Percentiles rank a stretch among this genome's conserved stretches.
phyloP scores from a whole-genome alignment of 2,797 vertebrate species.

The Rousettus madagascariensis region DNA sequence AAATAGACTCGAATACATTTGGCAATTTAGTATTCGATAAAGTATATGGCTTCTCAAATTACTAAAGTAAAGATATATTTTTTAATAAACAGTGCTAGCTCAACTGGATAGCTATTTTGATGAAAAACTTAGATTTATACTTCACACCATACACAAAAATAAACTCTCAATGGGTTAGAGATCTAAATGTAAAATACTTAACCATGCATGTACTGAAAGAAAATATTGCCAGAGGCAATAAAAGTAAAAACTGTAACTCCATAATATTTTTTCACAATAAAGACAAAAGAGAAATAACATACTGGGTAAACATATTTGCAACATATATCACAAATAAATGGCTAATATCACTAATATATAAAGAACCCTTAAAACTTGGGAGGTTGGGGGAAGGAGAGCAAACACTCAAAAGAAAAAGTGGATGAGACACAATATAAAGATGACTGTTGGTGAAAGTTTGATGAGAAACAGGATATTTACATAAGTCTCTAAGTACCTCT shows the following conservation, averaged over 20 bases:
- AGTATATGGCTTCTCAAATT: not conserved
- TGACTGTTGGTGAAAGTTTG: not conserved
- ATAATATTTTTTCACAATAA: not conserved
- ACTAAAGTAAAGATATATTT: not conserved
- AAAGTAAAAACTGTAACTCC: not conserved
- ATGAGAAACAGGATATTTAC: not conserved
- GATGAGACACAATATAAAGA: too few species aligned
- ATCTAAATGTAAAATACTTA: not conserved
- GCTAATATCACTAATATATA: not conserved
- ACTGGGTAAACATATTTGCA: not conserved
- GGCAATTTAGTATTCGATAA: not conserved
- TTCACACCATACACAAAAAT: too few species aligned
- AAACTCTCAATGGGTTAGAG: not conserved
- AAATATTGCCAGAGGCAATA: not conserved
- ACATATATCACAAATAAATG: not conserved
- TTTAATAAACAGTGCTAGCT: too few species aligned
- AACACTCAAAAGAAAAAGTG: too few species aligned
- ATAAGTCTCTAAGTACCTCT: not conserved
- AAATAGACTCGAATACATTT: not conserved
- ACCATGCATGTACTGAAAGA: not conserved
- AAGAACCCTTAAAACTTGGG: not conserved
- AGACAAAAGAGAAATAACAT: not conserved
- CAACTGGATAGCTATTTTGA: too few species aligned
- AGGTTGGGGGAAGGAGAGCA: too few species aligned
- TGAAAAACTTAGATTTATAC: too few species aligned